phyloP scores from a whole-genome alignment of 2,113 vertebrate genomes.

The Elachura formosa region DNA sequence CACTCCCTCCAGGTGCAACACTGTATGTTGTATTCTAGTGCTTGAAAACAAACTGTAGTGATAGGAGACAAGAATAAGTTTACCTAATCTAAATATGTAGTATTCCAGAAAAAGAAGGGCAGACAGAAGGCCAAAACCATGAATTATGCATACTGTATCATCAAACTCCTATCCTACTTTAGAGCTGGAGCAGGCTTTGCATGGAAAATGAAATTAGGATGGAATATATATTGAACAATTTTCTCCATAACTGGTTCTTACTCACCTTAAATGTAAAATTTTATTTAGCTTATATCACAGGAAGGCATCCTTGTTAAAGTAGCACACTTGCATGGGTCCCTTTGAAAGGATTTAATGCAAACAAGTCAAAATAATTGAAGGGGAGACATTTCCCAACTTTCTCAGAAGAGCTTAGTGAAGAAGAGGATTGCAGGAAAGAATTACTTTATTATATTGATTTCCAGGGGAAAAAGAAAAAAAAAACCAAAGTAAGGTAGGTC shows the following conservation, averaged over 20 bases:
- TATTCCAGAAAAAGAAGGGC: conserved; percentile 79
- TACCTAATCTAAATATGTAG: conserved; percentile 85
- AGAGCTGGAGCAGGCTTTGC: conserved; percentile 72
- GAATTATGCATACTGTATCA: conserved; percentile 91
- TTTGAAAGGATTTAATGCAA: conserved; percentile 86
- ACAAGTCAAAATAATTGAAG: conserved; percentile 94
- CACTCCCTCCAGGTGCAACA: background rate
- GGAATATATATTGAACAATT: conserved; percentile 91
- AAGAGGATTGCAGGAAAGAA: conserved; percentile 83
- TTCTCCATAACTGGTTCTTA: conserved; percentile 89
- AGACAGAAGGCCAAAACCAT: conserved; percentile 74
- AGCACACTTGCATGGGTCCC: conserved; percentile 72
- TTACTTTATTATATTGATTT: conserved; percentile 95
- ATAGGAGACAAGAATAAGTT: conserved; percentile 79
- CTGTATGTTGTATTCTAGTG: background rate
- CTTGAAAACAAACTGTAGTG: conserved; percentile 52
- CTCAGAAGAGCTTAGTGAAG: conserved; percentile 82
- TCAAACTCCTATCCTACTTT: conserved; percentile 76
- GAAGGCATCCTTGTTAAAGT: conserved; percentile 79
- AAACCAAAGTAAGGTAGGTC: conserved; percentile 85
- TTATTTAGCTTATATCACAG: conserved; percentile 86
- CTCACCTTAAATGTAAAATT: conserved; percentile 90
- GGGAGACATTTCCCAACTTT: conserved; percentile 80
- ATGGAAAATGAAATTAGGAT: conserved; percentile 84
- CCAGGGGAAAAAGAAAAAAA: conserved; percentile 54